Evolutionary conservation across 2,888 invertebrate genomes (phyloP), one percentile per base, ranked within the genome.

Genomic region (Leptinotarsa tumamoca): DNA sequence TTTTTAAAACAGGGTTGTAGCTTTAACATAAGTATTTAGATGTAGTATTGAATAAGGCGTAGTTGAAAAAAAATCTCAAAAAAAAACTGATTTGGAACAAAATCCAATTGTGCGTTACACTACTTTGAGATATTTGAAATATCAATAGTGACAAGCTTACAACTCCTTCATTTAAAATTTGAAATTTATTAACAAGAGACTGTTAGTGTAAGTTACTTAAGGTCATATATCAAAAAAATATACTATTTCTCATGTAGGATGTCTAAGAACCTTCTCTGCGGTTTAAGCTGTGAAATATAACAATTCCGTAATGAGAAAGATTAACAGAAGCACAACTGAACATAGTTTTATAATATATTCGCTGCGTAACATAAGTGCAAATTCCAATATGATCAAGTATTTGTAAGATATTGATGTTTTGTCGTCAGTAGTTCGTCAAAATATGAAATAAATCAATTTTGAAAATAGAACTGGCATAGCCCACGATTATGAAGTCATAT

Each of bases 1-100:
- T 63, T 33, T 43, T 33, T 43, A 43, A 63, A 63, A 63, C 63
- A 63, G 63, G 63, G 63, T 63, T 63, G 63, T 63, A 63, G 63
- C 43, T 63, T 63, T 63, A 63, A 63, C 10, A 4, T 61, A 15
- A 61, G 63, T 63, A 63, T 4, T 63, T 43, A 63, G 17, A 63
- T 33, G n/a, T 63, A 63, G 63, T 18, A 21, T 58, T n/a, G 58
- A 43, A 52, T n/a, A 52, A 52, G 17, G n/a, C 52, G 15, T 52
- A 52, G 43, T 52, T 52, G 52, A 3, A 52, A n/a, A 4, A 14
- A 52, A n/a, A 51, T 56, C 10, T 23, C 56, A 21, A n/a, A 56
- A 56, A 10, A 23, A 58, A 27, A 13, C 27, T 14, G 23, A 23
- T 23, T 14, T 58, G 23, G 14, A 58, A 23, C 3, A 58, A 63